Conservation (phyloP, 92 coral and sea anemone genomes). For the Micromussa lordhowensis region DNA sequence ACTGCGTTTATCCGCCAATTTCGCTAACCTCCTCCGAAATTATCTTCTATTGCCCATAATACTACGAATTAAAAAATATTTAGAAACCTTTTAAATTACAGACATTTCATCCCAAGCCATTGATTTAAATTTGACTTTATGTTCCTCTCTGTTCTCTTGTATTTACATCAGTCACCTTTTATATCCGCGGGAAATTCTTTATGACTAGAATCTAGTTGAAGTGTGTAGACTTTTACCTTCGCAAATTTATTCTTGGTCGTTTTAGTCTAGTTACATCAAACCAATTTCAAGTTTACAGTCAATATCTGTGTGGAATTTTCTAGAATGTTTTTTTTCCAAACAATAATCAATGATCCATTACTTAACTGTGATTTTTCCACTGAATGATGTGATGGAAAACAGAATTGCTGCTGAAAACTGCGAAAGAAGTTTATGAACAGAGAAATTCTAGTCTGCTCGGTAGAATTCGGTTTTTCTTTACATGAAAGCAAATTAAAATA, state of each 20-base stretch:
- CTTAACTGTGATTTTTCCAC: background rate
- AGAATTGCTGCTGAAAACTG: background rate
- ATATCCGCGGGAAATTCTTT: background rate
- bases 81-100: too few relatives aligned
- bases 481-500: background rate
- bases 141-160: background rate
- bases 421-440: background rate
- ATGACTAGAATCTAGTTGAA: background rate
- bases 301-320: background rate
- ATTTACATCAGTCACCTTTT: background rate
- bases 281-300: background rate
- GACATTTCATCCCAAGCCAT: too few relatives aligned
- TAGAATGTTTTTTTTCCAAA: too few relatives aligned
- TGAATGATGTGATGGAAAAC: background rate
- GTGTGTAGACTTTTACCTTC: background rate
- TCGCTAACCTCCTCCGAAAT: too few relatives aligned
- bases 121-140: too few relatives aligned
- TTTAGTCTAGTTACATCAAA: background rate
- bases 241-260: too few relatives aligned
- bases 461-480: background rate
- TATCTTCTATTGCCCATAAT: too few relatives aligned
- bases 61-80: too few relatives aligned
- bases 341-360: background rate
- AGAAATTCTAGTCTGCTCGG: background rate
- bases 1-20: too few relatives aligned